Evolutionary conservation across 2,888 invertebrate species (phyloP), one percentile per base, ranked within the genome.

Genomic region (Pimpla rufipes): DNA sequence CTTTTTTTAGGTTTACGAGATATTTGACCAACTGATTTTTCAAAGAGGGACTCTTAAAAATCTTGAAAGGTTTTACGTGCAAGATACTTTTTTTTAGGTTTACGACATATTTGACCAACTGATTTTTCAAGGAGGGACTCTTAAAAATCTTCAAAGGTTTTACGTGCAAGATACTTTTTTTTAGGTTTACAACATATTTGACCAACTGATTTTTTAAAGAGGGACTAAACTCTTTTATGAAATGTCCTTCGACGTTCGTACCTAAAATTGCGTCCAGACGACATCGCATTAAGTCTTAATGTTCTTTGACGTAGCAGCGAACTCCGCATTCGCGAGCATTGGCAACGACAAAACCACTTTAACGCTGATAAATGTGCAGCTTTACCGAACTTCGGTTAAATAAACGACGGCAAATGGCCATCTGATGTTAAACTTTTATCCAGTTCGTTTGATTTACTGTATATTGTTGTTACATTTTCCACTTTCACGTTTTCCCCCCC

Each of bases 351-450:
- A 59, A 37, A 35, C n/a, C 59, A n/a, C 10, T 59, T 16, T 16
- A 16, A 59, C 35, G n/a, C 8, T n/a, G n/a, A 35, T 7, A 59
- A 59, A 0, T 16, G 0, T 29, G 29, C 7, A 8, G 35, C n/a
- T 29, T 1, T 6, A 29, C 35, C 8, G n/a, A 35, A 59, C 8
- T 59, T 29, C 35, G 35, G 59, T 35, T 35, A 16, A 59, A 59
- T n/a, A 16, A 59, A 8, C 2, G n/a, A 35, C 2, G 8, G 59
- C 59, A 18, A 3, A 29, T 35, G 13, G 35, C 8, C 5, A 57
- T 57, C 6, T 6, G 16, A n/a, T n/a, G 16, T 35, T n/a, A 35
- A 59, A 59, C 59, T 59, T 59, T 35, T 16, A 59, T 35, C n/a
- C 16, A 2, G 29, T 59, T 59, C 13, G n/a, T n/a, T 35, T 35